Conservation (phyloP, 37 sponge, comb jelly and placozoan species). For the Diacarnus erythraeanus region DNA sequence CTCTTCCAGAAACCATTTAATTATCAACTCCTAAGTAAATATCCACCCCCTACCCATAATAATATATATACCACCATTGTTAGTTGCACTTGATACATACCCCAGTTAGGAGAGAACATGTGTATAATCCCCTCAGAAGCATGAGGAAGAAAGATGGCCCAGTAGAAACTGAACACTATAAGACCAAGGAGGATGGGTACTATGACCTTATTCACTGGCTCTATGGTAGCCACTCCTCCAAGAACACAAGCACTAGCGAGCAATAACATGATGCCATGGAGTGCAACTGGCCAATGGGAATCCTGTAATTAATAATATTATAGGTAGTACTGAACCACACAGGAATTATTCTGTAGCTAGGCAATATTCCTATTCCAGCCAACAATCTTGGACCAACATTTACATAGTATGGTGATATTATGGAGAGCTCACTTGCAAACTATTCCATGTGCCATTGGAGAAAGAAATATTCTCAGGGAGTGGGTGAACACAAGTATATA, state of each 20-base stretch:
- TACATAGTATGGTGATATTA: too few species aligned
- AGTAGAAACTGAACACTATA: constrained; percentile 73
- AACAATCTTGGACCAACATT: too few species aligned
- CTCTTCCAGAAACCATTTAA: not conserved
- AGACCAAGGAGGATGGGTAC: constrained; percentile 72
- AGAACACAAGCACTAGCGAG: constrained; percentile 43
- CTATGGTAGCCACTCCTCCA: constrained; percentile 78
- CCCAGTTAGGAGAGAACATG: constrained; percentile 81
- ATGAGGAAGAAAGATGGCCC: constrained; percentile 74
- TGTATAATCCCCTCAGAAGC: constrained; percentile 67
- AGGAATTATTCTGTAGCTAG: too few species aligned
- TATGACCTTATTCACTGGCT: constrained; percentile 71
- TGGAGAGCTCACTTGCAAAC: constrained; percentile 41
- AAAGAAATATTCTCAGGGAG: constrained; percentile 44
- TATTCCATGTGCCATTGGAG: constrained; percentile 48
- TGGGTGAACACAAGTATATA: constrained; percentile 28
- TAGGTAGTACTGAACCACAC: too few species aligned
- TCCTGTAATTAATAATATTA: constrained; percentile 39
- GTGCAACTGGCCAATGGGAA: constrained; percentile 55
- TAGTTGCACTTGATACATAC: constrained; percentile 44
- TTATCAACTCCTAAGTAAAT: too few species aligned
- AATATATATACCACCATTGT: too few species aligned
- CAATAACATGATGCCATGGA: constrained; percentile 41
- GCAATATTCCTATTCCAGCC: too few species aligned
- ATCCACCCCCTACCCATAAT: too few species aligned